Percentiles rank a stretch among this genome's conserved stretches.
Conservation (phyloP, 1,140 invertebrate species). For the Kradibia gibbosae region DNA sequence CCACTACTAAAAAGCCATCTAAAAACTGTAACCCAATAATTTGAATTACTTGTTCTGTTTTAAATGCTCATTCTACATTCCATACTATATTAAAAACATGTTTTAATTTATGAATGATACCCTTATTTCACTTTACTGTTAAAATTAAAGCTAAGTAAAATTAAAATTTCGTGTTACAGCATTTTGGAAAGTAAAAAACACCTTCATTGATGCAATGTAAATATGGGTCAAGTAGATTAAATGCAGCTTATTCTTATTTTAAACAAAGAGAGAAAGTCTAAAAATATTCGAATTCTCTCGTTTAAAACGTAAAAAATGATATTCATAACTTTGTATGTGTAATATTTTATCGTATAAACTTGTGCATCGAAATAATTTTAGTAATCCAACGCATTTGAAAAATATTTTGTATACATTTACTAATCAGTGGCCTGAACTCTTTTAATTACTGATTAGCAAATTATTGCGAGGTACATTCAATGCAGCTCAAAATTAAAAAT, state of each 20-base stretch:
- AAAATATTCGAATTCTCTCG: conserved; percentile 15
- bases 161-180: background rate
- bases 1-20: too few relatives aligned
- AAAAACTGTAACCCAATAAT: too few relatives aligned
- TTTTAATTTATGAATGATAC: too few relatives aligned
- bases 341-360: background rate
- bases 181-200: background rate
- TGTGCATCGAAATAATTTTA: background rate
- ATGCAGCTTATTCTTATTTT: conserved; percentile 9
- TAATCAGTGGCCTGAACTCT: conserved; percentile 7
- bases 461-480: conserved; percentile 1
- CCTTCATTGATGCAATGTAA: background rate
- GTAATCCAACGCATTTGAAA: background rate
- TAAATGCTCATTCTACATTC: too few relatives aligned
- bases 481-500: conserved; percentile 21
- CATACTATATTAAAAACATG: too few relatives aligned
- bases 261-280: background rate
- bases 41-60: too few relatives aligned
- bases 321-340: background rate
- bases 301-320: background rate
- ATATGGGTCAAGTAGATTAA: background rate
- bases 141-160: background rate
- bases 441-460: conserved; percentile 31
- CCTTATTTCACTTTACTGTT: background rate
- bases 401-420: background rate